Conservation (phyloP, 2,113 vertebrate species). For the Eonycteris spelaea region DNA sequence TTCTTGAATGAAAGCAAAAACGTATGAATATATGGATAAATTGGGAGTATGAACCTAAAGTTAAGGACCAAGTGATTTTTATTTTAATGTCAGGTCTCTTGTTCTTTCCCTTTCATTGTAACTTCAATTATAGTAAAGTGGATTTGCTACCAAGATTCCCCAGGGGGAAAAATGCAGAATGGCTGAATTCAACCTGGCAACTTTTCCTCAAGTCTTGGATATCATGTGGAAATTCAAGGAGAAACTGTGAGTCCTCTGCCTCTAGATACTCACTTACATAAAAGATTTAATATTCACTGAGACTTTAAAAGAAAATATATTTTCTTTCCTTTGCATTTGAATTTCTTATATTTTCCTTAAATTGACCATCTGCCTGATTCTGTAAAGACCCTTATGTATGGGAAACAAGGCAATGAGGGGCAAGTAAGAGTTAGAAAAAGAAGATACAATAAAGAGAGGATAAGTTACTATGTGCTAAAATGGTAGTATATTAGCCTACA, state of each 20-base stretch:
- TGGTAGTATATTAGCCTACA: background rate
- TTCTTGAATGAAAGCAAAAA: background rate
- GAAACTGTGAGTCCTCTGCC: background rate
- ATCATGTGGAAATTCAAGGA: background rate
- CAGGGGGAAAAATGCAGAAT: background rate
- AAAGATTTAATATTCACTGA: background rate
- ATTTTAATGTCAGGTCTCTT: background rate
- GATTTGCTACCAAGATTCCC: background rate
- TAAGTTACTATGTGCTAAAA: background rate
- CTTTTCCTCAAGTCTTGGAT: background rate
- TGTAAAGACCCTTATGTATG: background rate
- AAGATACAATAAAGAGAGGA: background rate
- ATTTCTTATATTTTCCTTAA: background rate
- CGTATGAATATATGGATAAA: background rate
- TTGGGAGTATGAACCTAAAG: background rate
- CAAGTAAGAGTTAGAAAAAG: background rate
- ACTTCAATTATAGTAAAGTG: background rate
- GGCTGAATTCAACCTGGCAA: background rate
- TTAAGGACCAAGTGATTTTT: background rate
- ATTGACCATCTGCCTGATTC: background rate
- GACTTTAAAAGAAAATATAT: background rate
- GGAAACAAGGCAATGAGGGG: background rate
- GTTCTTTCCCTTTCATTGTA: background rate
- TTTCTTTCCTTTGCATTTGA: background rate
- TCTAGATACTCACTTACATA: background rate